These are phyloP conservation scores for Loris lydekkerianus DNA, from an alignment of 2,797 vertebrate species.

Conservation along the genomic window DNA sequence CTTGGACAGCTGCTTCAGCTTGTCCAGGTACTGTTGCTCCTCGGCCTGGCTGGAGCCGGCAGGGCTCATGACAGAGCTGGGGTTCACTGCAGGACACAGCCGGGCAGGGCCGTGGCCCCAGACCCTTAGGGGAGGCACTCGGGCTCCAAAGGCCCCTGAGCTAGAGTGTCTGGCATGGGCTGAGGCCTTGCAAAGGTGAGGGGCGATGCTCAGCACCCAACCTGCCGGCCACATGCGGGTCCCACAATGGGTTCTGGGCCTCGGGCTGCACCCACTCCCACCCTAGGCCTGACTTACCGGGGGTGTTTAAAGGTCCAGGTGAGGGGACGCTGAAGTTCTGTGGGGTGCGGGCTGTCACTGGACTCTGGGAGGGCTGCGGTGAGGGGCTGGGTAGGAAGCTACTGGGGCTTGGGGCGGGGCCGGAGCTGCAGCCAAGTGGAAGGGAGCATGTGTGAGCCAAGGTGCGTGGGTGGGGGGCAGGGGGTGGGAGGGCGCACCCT, in stretches of 20 bases:
- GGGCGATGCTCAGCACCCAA: background rate
- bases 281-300: conserved; percentile 89
- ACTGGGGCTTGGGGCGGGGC: conserved; percentile 96
- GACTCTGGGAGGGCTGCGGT: conserved; percentile 97
- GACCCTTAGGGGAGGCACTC: background rate
- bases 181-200: background rate
- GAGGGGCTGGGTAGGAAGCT: conserved; percentile 98
- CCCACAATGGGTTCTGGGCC: background rate
- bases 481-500: background rate
- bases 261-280: background rate
- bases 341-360: conserved; percentile 94
- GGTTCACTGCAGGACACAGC: conserved; percentile 91
- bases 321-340: conserved; percentile 96
- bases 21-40: conserved; percentile 99
- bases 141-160: background rate
- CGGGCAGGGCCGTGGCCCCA: background rate
- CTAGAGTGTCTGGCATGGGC: background rate
- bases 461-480: too few species aligned
- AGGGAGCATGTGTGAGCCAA: background rate
- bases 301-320: conserved; percentile 96
- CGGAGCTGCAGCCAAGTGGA: conserved; percentile 91
- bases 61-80: conserved; percentile 96
- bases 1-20: conserved; percentile 97
- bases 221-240: too few species aligned
- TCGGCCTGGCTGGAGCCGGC: conserved; percentile 95